Evolutionary conservation across 2,888 invertebrate species (phyloP), one percentile per base, ranked within the genome.

Genomic region (Pelosia muscerda): DNA sequence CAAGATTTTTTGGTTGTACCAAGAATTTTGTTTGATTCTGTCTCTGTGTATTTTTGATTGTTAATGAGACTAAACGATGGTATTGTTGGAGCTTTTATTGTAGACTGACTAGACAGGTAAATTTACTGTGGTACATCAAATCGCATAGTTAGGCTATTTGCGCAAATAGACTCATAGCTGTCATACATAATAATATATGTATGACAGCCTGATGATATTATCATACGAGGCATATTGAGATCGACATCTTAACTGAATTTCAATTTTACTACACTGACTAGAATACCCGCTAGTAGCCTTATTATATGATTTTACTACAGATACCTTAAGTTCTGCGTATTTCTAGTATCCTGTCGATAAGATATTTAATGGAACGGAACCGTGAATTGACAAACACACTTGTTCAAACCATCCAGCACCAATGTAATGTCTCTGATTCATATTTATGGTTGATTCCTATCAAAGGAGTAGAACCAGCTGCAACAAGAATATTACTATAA

Each of bases 1-100:
- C 84, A 85, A 88, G 78, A 82, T 74, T 75, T 79, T 82, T 87
- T 90, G 86, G 81, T 78, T n/a, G 75, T 92, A 92, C 90, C 79
- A n/a, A 80, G 92, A 93, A 92, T 84, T 84, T 64, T 66, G 77
- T 73, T 78, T 74, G 22, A 76, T 77, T 78, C 78, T 81, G 79
- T 73, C 69, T 66, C 57, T 67, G 22, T 6, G 66, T 78, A 65
- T 74, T 56, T 67, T 70, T 68, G 77, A 77, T 82, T 75, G 75
- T 78, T 85, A 83, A 86, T 84, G 81, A 76, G 74, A 74, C 78
- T 86, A 77, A 80, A 76, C 65, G 65, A 68, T 63, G 71, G 71
- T 75, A 77, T 83, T 81, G 82, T 82, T 66, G 10, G 23, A 59
- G 58, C n/a, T 79, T 83, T 81, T 76, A 79, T 83, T 74, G 71